Conservation (phyloP, 2,888 invertebrate species). For the Ametastegia equiseti region DNA sequence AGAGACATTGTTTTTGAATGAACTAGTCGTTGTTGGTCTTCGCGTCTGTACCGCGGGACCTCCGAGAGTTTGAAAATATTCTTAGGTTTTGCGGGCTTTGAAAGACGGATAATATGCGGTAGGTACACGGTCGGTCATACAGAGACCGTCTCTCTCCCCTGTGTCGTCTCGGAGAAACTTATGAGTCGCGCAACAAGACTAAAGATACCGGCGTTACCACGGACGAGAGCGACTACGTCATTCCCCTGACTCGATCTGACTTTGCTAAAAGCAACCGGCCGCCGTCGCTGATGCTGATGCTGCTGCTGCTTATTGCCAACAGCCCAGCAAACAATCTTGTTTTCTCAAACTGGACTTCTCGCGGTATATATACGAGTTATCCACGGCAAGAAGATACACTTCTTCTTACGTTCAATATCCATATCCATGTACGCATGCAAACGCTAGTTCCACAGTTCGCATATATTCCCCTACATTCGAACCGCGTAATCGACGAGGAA, state of each 20-base stretch:
- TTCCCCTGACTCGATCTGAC: slow-evolving; percentile 50
- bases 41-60: background rate
- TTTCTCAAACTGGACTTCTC: slow-evolving; percentile 45
- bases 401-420: slow-evolving; percentile 16
- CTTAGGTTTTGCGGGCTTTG: slow-evolving; percentile 45
- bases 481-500: slow-evolving; percentile 1
- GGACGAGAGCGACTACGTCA: slow-evolving; percentile 53
- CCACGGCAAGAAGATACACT: background rate
- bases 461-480: background rate
- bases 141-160: slow-evolving; percentile 51
- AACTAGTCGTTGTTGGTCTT: background rate
- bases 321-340: slow-evolving; percentile 42
- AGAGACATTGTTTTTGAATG: no score
- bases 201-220: slow-evolving; percentile 47
- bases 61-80: slow-evolving; percentile 40
- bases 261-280: slow-evolving; percentile 42
- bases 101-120: background rate
- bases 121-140: slow-evolving; percentile 56
- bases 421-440: background rate
- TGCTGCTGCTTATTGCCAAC: slow-evolving; percentile 48
- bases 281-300: no score
- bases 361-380: background rate
- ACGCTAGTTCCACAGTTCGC: background rate
- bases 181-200: slow-evolving; percentile 41
- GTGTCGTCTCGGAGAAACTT: slow-evolving; percentile 30